Percentiles rank a stretch among this genome's conserved stretches.
phyloP scores from a whole-genome alignment of 2,888 invertebrate genomes.

The Furcula furcula region DNA sequence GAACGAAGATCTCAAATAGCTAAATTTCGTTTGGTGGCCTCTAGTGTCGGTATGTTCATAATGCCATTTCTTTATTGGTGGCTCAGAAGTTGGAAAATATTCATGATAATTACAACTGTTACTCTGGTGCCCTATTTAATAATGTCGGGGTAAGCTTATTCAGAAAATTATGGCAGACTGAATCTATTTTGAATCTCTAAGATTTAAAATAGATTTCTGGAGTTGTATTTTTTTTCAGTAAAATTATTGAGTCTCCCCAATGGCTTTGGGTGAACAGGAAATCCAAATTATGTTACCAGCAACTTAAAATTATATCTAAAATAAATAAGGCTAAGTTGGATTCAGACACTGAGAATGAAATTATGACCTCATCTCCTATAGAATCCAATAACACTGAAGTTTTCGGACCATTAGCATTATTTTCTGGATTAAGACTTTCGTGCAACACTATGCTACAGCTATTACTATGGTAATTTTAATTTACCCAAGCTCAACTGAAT shows the following conservation, averaged over 20 bases:
- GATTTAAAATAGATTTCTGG: no score
- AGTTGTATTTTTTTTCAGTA: constrained; percentile 69
- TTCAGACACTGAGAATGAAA: constrained; percentile 54
- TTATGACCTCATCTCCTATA: constrained; percentile 28
- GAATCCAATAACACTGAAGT: constrained; percentile 49
- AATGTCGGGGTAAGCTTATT: constrained; percentile 45
- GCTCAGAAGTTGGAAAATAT: constrained; percentile 52
- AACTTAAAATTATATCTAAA: constrained; percentile 78
- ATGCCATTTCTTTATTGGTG: constrained; percentile 57
- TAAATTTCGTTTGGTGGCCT: constrained; percentile 40
- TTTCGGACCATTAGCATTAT: constrained; percentile 78
- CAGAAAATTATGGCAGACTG: not conserved
- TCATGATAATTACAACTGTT: constrained; percentile 45
- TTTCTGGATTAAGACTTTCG: constrained; percentile 78
- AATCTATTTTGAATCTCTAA: no score
- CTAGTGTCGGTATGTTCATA: constrained; percentile 44
- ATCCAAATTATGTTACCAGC: constrained; percentile 64
- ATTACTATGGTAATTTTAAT: constrained; percentile 72
- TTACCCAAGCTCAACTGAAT: not conserved
- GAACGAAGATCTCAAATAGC: constrained; percentile 43
- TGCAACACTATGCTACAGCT: constrained; percentile 78
- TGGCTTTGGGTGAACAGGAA: constrained; percentile 82
- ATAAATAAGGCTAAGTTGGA: constrained; percentile 73
- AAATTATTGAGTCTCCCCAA: constrained; percentile 84
- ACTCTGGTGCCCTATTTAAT: constrained; percentile 44